Percentiles rank a stretch among this genome's conserved stretches.
Evolutionary conservation across 2,113 vertebrate genomes (phyloP).

Genomic region (Hylia prasina): DNA sequence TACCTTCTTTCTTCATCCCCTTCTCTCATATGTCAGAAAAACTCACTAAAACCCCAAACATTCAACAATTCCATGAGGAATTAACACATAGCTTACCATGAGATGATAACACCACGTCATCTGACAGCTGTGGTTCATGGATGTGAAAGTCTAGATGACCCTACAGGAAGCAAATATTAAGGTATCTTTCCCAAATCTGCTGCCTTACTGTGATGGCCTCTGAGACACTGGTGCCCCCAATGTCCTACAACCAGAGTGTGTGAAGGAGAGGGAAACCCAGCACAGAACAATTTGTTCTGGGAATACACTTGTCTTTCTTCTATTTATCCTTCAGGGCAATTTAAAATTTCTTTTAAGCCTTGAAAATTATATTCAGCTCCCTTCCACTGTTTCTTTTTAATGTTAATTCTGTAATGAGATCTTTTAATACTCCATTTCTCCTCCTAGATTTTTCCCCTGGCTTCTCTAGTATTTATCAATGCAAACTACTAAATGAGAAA

Average conservation of each 20-base stretch:
- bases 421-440: not conserved
- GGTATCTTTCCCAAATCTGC: not conserved
- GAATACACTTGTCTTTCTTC: not conserved
- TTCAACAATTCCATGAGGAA: not conserved
- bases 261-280: not conserved
- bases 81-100: not conserved
- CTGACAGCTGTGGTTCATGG: not conserved
- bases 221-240: not conserved
- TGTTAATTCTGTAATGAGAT: not conserved
- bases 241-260: not conserved
- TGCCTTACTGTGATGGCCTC: not conserved
- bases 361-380: not conserved
- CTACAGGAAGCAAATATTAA: not conserved
- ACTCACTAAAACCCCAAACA: not conserved
- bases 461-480: not conserved
- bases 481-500: not conserved
- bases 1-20: not conserved
- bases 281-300: not conserved
- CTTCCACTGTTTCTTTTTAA: not conserved
- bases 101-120: not conserved
- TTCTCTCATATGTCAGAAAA: not conserved
- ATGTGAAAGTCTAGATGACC: not conserved
- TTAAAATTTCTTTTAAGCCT: not conserved
- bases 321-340: not conserved
- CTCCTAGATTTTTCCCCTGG: not conserved